A percentile compares a stretch with the other conserved stretches of the same genome.
Conservation (phyloP, 2,888 invertebrate genomes). For the Pollenia amentaria region DNA sequence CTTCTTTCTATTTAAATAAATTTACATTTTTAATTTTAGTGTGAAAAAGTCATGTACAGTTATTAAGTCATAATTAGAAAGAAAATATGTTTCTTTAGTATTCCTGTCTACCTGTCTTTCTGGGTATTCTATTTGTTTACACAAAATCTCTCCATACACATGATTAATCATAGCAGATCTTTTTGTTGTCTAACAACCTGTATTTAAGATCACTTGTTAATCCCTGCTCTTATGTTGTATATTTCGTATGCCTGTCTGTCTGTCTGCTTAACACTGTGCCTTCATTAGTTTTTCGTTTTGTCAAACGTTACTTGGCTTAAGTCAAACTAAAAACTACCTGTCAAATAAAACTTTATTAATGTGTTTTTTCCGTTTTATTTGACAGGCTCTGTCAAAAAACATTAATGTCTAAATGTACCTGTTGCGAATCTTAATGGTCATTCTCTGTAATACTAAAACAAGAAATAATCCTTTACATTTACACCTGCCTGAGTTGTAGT, state of each 20-base stretch:
- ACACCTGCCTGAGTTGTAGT: constrained; percentile 20
- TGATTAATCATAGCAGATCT: constrained; percentile 15
- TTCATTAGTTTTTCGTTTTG: constrained; percentile 26
- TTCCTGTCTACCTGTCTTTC: constrained; percentile 6
- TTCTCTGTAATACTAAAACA: constrained; percentile 13
- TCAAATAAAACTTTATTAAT: constrained; percentile 44
- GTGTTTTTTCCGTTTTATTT: constrained; percentile 25
- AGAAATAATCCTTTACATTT: constrained; percentile 41
- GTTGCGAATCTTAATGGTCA: constrained; percentile 37
- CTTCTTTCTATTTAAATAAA: too few species aligned
- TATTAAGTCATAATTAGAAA: constrained; percentile 15
- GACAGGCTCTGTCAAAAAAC: constrained; percentile 47
- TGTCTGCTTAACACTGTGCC: not conserved
- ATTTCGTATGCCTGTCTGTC: not conserved
- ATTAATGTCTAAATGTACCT: constrained; percentile 34
- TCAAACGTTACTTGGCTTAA: constrained; percentile 45
- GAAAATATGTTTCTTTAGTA: not conserved
- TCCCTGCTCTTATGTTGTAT: constrained; percentile 11
- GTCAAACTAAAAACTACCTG: constrained; percentile 33
- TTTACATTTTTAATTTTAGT: not conserved
- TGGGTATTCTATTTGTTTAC: constrained; percentile 4
- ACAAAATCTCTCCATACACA: not conserved
- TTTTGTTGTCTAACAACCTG: not conserved
- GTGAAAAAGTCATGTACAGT: constrained; percentile 33
- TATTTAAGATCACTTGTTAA: constrained; percentile 32